Conservation (phyloP, 1,140 invertebrate genomes). For the Caenorhabditis inopinata region DNA sequence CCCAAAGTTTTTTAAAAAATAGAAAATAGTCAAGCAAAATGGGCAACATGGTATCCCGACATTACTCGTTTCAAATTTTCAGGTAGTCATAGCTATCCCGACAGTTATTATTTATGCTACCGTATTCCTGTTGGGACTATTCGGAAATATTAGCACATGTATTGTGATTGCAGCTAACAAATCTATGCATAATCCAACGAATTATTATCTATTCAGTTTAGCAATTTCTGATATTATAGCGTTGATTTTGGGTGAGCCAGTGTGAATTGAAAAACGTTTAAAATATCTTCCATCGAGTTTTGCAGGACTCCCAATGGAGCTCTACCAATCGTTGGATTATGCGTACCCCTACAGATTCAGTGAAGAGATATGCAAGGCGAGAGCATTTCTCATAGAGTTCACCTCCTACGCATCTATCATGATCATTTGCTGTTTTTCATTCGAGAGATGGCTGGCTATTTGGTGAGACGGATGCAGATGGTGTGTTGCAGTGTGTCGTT, state of each 20-base stretch:
- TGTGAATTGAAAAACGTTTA: too few relatives aligned
- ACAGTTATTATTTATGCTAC: conserved; percentile 56
- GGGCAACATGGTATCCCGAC: too few relatives aligned
- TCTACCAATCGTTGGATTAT: conserved; percentile 57
- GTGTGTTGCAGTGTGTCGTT: too few relatives aligned
- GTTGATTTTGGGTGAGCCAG: conserved; percentile 70
- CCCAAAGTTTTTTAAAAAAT: too few relatives aligned
- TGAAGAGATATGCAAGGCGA: conserved; percentile 59
- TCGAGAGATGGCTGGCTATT: conserved; percentile 76
- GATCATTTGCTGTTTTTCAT: conserved; percentile 87
- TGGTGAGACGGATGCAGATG: too few relatives aligned
- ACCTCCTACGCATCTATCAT: conserved; percentile 79
- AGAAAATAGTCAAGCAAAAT: too few relatives aligned
- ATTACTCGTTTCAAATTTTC: too few relatives aligned
- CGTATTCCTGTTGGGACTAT: conserved; percentile 34
- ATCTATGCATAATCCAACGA: conserved; percentile 85
- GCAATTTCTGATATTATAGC: conserved; percentile 87
- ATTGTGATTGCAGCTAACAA: conserved; percentile 86
- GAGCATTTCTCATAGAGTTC: conserved; percentile 65
- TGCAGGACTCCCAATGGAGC: conserved; percentile 62
- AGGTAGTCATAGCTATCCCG: conserved; percentile 55
- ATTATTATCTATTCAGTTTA: conserved; percentile 88
- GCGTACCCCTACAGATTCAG: conserved; percentile 60
- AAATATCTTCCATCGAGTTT: not conserved
- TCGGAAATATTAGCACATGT: conserved; percentile 89